These are phyloP conservation scores for Rotaria magnacalcarata DNA, from an alignment of 2,888 invertebrate genomes.

Conservation along the genomic window DNA sequence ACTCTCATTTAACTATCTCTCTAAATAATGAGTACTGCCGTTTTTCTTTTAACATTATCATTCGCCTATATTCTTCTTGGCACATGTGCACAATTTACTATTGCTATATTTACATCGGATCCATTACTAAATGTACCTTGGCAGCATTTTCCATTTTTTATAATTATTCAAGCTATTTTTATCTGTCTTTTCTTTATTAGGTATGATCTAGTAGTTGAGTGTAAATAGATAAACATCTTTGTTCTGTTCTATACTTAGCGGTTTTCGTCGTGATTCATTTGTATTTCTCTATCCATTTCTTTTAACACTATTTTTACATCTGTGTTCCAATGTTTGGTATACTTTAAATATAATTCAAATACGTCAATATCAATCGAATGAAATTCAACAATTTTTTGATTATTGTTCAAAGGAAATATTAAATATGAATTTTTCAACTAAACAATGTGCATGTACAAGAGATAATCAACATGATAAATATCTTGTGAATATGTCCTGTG, in stretches of 20 bases:
- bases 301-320: not conserved
- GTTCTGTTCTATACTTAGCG: not conserved
- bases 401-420: not conserved
- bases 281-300: constrained; percentile 11
- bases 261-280: constrained; percentile 11
- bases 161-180: not conserved
- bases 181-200: constrained; percentile 25
- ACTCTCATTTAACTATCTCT: too few species aligned
- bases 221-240: too few species aligned
- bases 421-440: not conserved
- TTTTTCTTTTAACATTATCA: constrained; percentile 31
- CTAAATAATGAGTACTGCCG: not conserved
- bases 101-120: not conserved
- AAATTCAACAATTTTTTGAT: constrained; percentile 23
- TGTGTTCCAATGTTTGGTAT: not conserved
- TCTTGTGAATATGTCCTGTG: constrained; percentile 9
- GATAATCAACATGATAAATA: not conserved
- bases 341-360: not conserved
- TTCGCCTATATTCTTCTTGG: constrained; percentile 32
- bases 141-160: constrained; percentile 3
- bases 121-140: not conserved
- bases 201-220: not conserved
- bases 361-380: not conserved
- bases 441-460: constrained; percentile 15
- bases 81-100: constrained; percentile 26